Base-by-base conservation (phyloP, 2,888 invertebrate genomes). In the Drosophila subquinaria region DNA sequence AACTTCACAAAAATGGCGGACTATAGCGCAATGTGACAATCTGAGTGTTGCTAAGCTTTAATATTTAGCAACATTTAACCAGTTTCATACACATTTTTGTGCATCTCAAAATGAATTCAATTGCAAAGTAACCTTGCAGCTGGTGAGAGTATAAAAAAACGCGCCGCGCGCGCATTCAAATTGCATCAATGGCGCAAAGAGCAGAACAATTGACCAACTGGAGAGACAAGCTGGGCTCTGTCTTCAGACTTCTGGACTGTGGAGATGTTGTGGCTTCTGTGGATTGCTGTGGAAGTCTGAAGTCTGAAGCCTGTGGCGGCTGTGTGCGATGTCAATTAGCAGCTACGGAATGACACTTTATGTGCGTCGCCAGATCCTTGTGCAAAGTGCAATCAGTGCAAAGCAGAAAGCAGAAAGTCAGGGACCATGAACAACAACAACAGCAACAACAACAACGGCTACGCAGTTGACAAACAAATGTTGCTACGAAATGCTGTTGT, bases 291-390 rank as follows among this genome's bases (percentile, higher is more conserved):
- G 17, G 17, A 17, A 17, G 17, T 17, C 17, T 17, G 23, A 61
- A 51, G 63, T 61, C 80, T 76, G 30, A 30, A 30, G 30, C 8
- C 30, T 30, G 72, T 30, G 72, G 66, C 73, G 73, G 62, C 73
- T 90, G 86, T 87, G 90, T 90, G 90, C 89, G 85, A 91, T 92
- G 92, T 92, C 93, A 92, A 93, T 92, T 92, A 92, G 92, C 92
- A 91, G 92, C 90, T 88, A 89, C 88, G 89, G 92, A 92, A 92
- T 90, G 92, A 92, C 92, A 92, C 92, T 92, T 90, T 90, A 92
- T 90, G 91, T 92, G 91, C 86, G 90, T 86, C 69, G 89, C 81
- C 20, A 67, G 69, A 73, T 89, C 81, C 81, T 83, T 77, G 73
- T 72, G 84, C 85, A 89, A 82, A 90, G 88, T 89, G 90, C 91